Evolutionary conservation across 1,140 invertebrate species (phyloP), one percentile per base, ranked within the genome.

Genomic region (Aphelinus atriplicis): DNA sequence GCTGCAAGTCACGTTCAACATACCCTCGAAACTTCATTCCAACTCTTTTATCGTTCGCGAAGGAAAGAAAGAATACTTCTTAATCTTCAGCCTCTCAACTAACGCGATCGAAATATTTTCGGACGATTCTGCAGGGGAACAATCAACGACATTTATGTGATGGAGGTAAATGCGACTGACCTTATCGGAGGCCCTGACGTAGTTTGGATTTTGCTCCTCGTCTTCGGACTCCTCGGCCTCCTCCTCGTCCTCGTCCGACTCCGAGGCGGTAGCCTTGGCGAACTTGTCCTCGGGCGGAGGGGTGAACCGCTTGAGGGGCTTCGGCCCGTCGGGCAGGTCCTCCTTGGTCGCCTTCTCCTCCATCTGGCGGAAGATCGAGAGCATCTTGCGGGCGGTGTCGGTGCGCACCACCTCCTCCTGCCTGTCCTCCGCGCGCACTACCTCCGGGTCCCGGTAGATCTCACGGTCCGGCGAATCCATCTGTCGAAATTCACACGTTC

Each of bases 261-360:
- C 90, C 0, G 87, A 89, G 1, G 90, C 88, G 7, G 89, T 84
- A 0, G 88, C 83, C 77, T 89, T 89, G 56, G 87, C 87, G 67
- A 88, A 89, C 61, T 91, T 91, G 69, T 91, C 93, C 72, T 95
- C 94, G 1, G 94, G 94, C 0, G 95, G 95, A 2, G 95, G 95
- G 3, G 95, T 97, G 83, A 97, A 97, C 42, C 95, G 88, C 84
- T 96, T 96, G 71, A 96, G 83, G 0, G 95, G 95, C 84, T 95
- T 96, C 0, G 91, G 94, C 45, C 92, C 89, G 82, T 91, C 90
- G 6, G 90, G 90, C 61, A 90, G 77, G 7, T 91, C 90, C 50
- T 91, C 90, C 73, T 90, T 89, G 53, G 88, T 83, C 9, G 90
- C 88, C 71, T 92, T 91, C 79, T 93, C 91, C 86, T 97, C 95